Percentiles rank a stretch among this genome's conserved stretches.
phyloP scores from a whole-genome alignment of 2,888 invertebrate species.

The Lepidochitona cinerea region DNA sequence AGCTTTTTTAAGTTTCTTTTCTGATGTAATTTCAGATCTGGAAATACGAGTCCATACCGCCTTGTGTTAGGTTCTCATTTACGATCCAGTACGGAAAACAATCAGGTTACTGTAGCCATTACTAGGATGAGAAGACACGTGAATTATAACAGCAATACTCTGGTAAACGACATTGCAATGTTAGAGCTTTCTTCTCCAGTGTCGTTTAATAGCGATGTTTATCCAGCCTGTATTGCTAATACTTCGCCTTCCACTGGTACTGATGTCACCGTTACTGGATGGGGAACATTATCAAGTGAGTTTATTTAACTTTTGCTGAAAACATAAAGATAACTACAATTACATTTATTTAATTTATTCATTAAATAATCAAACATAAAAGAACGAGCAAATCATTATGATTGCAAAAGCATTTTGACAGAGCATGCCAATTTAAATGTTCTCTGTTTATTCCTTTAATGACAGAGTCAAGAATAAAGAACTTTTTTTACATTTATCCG shows the following conservation, averaged over 20 bases:
- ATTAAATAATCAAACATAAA: too few relatives aligned
- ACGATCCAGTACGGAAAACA: neutral
- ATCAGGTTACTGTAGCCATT: neutral
- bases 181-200: conserved; percentile 17
- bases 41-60: neutral
- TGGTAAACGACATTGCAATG: conserved; percentile 36
- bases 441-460: too few relatives aligned
- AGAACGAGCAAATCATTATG: too few relatives aligned
- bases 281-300: neutral
- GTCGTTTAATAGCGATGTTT: neutral
- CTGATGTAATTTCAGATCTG: neutral
- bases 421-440: too few relatives aligned
- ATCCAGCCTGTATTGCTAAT: neutral
- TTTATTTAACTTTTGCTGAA: neutral
- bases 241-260: neutral
- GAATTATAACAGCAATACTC: conserved; percentile 25
- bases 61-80: neutral
- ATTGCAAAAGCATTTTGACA: too few relatives aligned
- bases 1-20: neutral
- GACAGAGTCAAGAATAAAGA: too few relatives aligned
- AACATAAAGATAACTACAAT: too few relatives aligned
- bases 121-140: conserved; percentile 13
- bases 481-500: too few relatives aligned
- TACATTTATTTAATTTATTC: too few relatives aligned
- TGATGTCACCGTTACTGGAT: neutral